Percentiles rank a stretch among this genome's conserved stretches.
Evolutionary conservation across 2,888 invertebrate species (phyloP).

Genomic region (Caenorhabditis plicata): DNA sequence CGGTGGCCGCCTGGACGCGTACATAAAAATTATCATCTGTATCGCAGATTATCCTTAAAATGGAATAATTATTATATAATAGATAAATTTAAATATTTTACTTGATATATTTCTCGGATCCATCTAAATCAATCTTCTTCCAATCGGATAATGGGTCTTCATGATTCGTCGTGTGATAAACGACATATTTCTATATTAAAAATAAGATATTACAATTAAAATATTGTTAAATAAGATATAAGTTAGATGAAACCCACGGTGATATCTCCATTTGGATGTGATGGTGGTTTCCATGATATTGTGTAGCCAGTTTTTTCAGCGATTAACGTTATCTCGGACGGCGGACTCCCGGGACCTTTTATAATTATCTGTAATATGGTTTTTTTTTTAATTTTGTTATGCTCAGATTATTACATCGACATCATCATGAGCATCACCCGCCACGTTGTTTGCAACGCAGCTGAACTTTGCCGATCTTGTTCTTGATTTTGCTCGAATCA

Average conservation of each 20-base stretch:
- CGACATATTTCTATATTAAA: conserved; percentile 38
- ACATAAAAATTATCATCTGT: conserved; percentile 40
- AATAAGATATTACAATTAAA: background rate
- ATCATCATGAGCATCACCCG: conserved; percentile 33
- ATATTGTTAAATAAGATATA: background rate
- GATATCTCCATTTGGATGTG: conserved; percentile 45
- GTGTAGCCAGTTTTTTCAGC: conserved; percentile 36
- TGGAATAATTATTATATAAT: background rate
- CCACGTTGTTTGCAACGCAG: conserved; percentile 40
- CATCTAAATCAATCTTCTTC: conserved; percentile 44
- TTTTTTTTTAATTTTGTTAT: background rate
- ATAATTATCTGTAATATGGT: conserved; percentile 7
- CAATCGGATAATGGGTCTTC: conserved; percentile 46
- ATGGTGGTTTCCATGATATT: conserved; percentile 46
- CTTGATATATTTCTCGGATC: conserved; percentile 32
- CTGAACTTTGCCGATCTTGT: conserved; percentile 43
- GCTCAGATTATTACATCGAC: conserved; percentile 25
- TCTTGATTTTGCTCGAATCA: conserved; percentile 38
- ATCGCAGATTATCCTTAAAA: conserved; percentile 13
- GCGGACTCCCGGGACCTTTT: conserved; percentile 47
- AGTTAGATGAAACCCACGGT: conserved; percentile 17
- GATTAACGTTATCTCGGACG: conserved; percentile 37
- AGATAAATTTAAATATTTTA: background rate
- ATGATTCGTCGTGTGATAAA: conserved; percentile 40
- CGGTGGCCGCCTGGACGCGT: conserved; percentile 42